Conservation (phyloP, 1,140 invertebrate species). For the Globodera rostochiensis region DNA sequence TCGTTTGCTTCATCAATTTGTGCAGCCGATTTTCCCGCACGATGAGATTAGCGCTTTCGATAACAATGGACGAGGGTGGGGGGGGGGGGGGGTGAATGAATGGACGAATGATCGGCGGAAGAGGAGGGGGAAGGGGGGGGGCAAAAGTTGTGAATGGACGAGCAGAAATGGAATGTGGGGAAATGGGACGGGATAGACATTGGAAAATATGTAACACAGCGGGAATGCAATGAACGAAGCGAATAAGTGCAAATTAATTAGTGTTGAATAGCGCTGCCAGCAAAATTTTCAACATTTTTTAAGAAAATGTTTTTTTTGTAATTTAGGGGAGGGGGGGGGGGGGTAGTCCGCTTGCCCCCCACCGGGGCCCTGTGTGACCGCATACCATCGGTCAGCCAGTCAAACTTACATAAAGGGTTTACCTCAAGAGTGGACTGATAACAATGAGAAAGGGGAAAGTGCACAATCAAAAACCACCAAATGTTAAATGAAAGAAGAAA, state of each 20-base stretch:
- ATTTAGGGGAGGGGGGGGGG: no score
- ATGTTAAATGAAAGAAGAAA: neutral
- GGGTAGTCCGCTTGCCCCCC: no score
- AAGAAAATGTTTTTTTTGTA: no score
- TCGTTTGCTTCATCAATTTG: slow-evolving; percentile 12
- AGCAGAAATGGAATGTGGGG: neutral
- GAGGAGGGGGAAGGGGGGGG: neutral
- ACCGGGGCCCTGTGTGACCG: no score
- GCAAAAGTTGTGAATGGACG: slow-evolving; percentile 9
- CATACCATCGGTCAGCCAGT: no score
- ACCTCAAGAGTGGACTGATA: neutral
- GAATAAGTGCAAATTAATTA: neutral
- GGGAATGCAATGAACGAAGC: neutral
- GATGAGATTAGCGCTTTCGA: slow-evolving; percentile 14
- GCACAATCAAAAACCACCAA: neutral
- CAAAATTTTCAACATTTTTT: no score
- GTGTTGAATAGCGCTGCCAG: no score
- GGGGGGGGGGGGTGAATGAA: slow-evolving; percentile 6
- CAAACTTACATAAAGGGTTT: no score
- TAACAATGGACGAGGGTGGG: neutral
- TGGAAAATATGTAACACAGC: neutral
- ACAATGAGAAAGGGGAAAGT: neutral
- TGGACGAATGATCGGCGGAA: slow-evolving; percentile 17
- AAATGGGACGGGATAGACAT: neutral
- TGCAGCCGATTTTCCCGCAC: neutral